Conservation (phyloP, 2,888 invertebrate genomes). For the Iphiclides podalirius region DNA sequence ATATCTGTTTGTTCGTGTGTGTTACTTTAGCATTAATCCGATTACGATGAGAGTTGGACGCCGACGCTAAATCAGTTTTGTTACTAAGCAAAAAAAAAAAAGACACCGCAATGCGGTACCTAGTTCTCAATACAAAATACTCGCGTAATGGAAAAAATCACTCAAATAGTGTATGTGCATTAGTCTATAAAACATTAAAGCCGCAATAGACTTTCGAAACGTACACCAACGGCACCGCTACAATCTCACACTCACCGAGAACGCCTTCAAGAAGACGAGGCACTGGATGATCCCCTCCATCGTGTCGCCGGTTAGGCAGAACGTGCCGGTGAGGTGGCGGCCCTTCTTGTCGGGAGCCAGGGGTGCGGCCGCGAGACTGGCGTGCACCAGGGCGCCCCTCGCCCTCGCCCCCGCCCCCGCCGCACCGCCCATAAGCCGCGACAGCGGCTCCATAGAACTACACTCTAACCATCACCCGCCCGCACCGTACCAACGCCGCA, state of each 20-base stretch:
- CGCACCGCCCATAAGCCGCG: slow-evolving; percentile 84
- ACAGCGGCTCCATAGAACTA: slow-evolving; percentile 87
- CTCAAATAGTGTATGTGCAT: no score
- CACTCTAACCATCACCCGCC: slow-evolving; percentile 30
- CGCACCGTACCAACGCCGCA: background rate
- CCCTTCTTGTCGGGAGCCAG: slow-evolving; percentile 86
- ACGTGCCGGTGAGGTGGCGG: slow-evolving; percentile 91
- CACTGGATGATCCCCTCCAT: slow-evolving; percentile 97
- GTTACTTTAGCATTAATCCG: no score
- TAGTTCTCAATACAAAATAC: no score
- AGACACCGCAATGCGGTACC: no score
- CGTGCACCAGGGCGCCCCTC: slow-evolving; percentile 87
- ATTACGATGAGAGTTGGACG: no score
- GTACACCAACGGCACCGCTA: no score
- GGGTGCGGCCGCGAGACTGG: slow-evolving; percentile 86
- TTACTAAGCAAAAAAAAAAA: no score
- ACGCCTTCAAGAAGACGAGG: slow-evolving; percentile 94
- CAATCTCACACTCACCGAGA: slow-evolving; percentile 94
- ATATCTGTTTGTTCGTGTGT: no score
- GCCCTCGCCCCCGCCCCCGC: slow-evolving; percentile 77
- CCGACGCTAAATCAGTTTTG: no score
- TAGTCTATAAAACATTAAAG: no score
- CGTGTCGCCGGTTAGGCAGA: slow-evolving; percentile 93
- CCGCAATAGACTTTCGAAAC: no score
- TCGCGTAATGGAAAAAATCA: no score